Evolutionary conservation across 2,113 vertebrate genomes (phyloP).

Genomic region (Chroicocephalus ridibundus): DNA sequence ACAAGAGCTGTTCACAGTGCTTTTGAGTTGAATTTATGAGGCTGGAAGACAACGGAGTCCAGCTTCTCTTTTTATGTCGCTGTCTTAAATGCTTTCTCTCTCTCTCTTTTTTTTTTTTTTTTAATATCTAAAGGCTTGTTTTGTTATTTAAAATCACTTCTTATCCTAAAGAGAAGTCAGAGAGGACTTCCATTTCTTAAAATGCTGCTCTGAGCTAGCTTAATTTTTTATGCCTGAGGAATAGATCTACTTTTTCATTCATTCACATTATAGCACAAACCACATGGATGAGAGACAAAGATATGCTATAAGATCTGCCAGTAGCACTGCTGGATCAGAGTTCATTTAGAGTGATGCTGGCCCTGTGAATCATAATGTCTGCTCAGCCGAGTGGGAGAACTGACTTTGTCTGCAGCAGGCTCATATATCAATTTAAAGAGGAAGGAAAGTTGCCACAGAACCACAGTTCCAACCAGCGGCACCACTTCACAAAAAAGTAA

Average conservation of each 20-base stretch:
- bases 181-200: background rate
- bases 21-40: background rate
- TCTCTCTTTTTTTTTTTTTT: background rate
- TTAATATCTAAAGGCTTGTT: background rate
- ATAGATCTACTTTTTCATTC: background rate
- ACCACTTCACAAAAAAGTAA: background rate
- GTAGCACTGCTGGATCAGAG: background rate
- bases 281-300: background rate
- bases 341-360: background rate
- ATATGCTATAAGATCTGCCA: background rate
- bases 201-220: background rate
- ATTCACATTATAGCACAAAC: background rate
- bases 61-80: background rate
- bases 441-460: background rate
- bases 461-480: background rate
- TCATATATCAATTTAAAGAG: conserved; percentile 16
- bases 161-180: background rate
- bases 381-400: background rate
- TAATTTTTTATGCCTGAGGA: background rate
- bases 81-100: background rate
- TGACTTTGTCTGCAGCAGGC: background rate
- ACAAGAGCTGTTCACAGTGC: background rate
- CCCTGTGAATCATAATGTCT: background rate
- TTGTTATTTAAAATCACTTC: background rate
- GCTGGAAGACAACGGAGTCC: background rate